These are phyloP conservation scores for Ylistrum balloti DNA, from an alignment of 1,140 invertebrate species.

Conservation along the genomic window DNA sequence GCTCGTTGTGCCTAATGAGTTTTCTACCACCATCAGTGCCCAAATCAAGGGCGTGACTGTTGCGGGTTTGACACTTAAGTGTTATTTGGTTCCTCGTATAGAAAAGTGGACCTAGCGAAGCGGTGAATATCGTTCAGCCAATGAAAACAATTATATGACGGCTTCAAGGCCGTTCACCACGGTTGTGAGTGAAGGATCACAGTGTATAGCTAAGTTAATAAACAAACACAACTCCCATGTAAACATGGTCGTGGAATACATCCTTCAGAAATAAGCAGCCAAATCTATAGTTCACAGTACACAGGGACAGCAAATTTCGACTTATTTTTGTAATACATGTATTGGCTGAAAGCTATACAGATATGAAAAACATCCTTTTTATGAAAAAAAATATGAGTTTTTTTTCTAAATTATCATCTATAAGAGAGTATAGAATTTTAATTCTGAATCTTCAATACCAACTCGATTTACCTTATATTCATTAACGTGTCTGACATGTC, in stretches of 20 bases:
- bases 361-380: no score
- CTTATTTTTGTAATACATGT: no score
- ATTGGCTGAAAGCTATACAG: no score
- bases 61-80: not conserved
- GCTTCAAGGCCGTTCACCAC: not conserved
- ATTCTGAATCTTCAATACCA: no score
- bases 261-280: not conserved
- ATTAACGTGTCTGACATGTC: no score
- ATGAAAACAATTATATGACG: not conserved
- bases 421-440: no score
- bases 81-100: not conserved
- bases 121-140: not conserved
- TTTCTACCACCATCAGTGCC: constrained; percentile 20
- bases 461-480: no score
- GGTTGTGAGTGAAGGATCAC: not conserved
- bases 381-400: no score
- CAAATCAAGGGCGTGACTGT: constrained; percentile 15
- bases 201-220: not conserved
- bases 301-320: no score
- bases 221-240: not conserved
- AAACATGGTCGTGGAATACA: not conserved
- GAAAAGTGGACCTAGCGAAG: not conserved
- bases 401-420: no score
- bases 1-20: not conserved
- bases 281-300: no score